These are phyloP conservation scores for Pardalotus punctatus DNA, from an alignment of 2,113 vertebrate genomes.

Conservation along the genomic window DNA sequence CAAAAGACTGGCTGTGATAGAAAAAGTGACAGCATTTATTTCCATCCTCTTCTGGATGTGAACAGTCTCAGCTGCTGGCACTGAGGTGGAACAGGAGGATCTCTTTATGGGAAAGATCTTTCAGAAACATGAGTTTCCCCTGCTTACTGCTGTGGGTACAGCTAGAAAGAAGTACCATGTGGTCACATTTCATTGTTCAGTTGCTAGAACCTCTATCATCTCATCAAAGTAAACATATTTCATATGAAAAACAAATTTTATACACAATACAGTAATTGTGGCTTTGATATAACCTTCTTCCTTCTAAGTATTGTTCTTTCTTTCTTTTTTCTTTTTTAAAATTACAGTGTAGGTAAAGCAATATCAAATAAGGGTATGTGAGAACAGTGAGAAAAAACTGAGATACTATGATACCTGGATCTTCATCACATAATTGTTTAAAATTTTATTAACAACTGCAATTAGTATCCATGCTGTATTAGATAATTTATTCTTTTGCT, in stretches of 20 bases:
- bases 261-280: neutral
- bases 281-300: neutral
- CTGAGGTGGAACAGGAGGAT: neutral
- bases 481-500: constrained; percentile 40
- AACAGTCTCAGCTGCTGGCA: neutral
- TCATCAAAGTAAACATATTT: neutral
- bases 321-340: neutral
- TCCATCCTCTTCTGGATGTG: neutral
- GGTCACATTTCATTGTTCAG: neutral
- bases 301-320: neutral
- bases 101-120: neutral
- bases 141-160: neutral
- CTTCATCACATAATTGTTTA: neutral
- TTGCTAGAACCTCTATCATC: neutral
- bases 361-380: neutral
- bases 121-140: neutral
- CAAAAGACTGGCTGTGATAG: neutral
- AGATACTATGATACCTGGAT: neutral
- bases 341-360: neutral
- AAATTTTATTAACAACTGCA: neutral
- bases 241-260: neutral
- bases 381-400: neutral
- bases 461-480: neutral
- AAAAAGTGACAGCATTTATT: neutral
- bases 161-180: fast-evolving